phyloP scores from a whole-genome alignment of 2,888 invertebrate genomes.

The Rotaria sp. region DNA sequence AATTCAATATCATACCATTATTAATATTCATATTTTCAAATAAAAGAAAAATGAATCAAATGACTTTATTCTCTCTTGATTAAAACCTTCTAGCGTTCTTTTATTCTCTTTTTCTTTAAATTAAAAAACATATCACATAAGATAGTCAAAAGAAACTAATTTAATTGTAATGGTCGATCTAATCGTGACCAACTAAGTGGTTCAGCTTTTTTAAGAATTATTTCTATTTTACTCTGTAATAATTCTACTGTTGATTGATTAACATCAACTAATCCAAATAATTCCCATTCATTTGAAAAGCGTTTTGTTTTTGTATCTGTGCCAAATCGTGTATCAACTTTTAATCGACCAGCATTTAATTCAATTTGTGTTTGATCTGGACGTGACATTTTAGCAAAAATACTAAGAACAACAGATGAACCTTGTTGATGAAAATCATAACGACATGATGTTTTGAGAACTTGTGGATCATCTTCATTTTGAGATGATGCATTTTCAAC shows the following conservation, averaged over 20 bases:
- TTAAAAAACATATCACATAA: neutral
- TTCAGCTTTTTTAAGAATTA: constrained; percentile 70
- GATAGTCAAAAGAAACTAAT: neutral
- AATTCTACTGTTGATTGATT: constrained; percentile 68
- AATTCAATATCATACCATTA: too few relatives aligned
- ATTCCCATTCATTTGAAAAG: constrained; percentile 63
- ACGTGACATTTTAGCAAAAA: constrained; percentile 82
- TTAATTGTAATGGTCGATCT: constrained; percentile 12
- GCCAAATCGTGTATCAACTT: constrained; percentile 69
- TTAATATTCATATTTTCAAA: too few relatives aligned
- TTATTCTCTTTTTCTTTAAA: neutral
- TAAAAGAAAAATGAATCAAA: too few relatives aligned
- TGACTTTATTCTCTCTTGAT: neutral
- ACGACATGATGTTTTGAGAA: constrained; percentile 61
- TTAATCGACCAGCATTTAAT: constrained; percentile 74
- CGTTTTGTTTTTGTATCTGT: constrained; percentile 60
- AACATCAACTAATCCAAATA: constrained; percentile 75
- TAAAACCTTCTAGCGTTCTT: neutral
- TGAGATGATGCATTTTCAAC: constrained; percentile 46
- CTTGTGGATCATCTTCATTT: constrained; percentile 40
- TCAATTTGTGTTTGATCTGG: constrained; percentile 69
- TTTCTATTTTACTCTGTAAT: constrained; percentile 81
- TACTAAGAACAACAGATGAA: constrained; percentile 71
- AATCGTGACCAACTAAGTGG: constrained; percentile 37
- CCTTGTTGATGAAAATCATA: constrained; percentile 93